A percentile compares a stretch with the other conserved stretches of the same genome.
Evolutionary conservation across 2,113 vertebrate species (phyloP).

Genomic region (Halichoeres trimaculatus): DNA sequence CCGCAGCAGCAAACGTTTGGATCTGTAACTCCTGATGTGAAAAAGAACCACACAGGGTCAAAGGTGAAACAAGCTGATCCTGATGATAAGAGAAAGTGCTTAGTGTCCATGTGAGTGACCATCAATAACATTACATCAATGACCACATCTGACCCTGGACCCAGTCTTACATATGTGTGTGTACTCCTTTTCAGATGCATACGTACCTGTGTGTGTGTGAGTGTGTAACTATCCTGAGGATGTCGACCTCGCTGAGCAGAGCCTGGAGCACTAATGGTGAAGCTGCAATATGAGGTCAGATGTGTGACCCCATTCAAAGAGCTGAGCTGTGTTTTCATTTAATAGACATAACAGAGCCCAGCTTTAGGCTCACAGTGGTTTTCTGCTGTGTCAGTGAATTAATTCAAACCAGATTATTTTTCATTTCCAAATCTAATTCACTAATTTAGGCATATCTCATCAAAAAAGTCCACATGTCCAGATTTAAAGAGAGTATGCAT

Average conservation of each 20-base stretch:
- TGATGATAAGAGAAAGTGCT: slow-evolving; percentile 71
- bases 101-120: slow-evolving; percentile 58
- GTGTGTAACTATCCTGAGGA: slow-evolving; percentile 6
- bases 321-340: slow-evolving; percentile 53
- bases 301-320: slow-evolving; percentile 61
- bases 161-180: not conserved
- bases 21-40: slow-evolving; percentile 34
- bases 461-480: slow-evolving; percentile 8
- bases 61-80: slow-evolving; percentile 62
- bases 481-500: not conserved
- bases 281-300: slow-evolving; percentile 64
- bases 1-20: not conserved
- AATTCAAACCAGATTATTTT: slow-evolving; percentile 19
- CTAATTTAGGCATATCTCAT: slow-evolving; percentile 5
- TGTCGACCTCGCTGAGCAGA: slow-evolving; percentile 3
- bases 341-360: slow-evolving; percentile 42
- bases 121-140: slow-evolving; percentile 35
- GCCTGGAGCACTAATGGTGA: slow-evolving; percentile 54
- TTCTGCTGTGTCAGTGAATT: slow-evolving; percentile 14
- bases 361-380: not conserved
- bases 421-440: not conserved
- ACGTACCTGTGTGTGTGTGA: slow-evolving; percentile 1
- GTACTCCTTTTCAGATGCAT: not conserved
- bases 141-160: not conserved
- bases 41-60: slow-evolving; percentile 46